Conservation (phyloP, 1,140 invertebrate genomes). For the Trinorchestia longiramus region DNA sequence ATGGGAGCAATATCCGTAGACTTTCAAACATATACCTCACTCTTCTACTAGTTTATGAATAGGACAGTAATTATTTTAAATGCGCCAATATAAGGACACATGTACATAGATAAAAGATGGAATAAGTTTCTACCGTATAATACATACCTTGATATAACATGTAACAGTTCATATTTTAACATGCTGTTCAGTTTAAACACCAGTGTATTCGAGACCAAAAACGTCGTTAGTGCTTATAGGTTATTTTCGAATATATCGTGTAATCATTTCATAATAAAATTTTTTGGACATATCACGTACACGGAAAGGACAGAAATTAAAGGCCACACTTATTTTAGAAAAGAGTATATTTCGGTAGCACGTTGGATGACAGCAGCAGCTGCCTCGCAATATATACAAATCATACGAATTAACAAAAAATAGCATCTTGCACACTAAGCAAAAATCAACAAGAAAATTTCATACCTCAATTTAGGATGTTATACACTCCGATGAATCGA, state of each 20-base stretch:
- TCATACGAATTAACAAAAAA: conserved; percentile 34
- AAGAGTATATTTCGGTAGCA: conserved; percentile 53
- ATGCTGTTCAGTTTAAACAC: neutral
- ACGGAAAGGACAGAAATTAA: neutral
- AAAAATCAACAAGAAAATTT: conserved; percentile 30
- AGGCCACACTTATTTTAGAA: conserved; percentile 19
- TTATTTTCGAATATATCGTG: neutral
- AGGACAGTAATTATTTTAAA: too few relatives aligned
- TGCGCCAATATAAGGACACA: too few relatives aligned
- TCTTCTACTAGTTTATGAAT: too few relatives aligned
- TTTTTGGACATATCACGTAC: neutral
- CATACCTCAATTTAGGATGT: neutral
- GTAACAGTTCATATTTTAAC: neutral
- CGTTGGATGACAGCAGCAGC: neutral
- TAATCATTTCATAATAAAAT: neutral
- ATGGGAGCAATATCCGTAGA: neutral
- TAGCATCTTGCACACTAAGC: conserved; percentile 25
- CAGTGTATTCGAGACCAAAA: too few relatives aligned
- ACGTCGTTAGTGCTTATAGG: too few relatives aligned
- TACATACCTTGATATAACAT: neutral
- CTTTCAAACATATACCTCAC: neutral
- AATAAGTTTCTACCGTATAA: neutral
- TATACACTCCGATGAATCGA: neutral
- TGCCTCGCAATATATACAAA: conserved; percentile 30
- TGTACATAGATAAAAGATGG: neutral